Evolutionary conservation across 2,797 vertebrate genomes (phyloP).

Genomic region (Brotula barbata): DNA sequence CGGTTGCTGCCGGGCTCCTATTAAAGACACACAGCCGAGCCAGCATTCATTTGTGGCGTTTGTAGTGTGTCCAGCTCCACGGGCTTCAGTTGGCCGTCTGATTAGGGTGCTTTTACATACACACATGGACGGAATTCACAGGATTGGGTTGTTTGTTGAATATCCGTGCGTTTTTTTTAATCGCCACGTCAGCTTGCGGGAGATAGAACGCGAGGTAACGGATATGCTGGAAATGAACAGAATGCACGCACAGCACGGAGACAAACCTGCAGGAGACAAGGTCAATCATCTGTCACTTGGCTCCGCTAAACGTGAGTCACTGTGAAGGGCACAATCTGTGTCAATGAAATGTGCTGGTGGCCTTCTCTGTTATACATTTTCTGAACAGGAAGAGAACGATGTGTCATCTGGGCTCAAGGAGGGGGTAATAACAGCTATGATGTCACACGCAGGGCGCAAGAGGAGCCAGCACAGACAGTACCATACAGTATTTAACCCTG

Average conservation of each 20-base stretch:
- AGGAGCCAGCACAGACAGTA: conserved; percentile 24
- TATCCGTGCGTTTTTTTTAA: too few species aligned
- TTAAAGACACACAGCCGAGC: conserved; percentile 1
- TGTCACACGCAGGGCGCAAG: conserved; percentile 25
- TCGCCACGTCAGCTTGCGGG: too few species aligned
- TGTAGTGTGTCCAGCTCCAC: too few species aligned
- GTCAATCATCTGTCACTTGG: conserved; percentile 11
- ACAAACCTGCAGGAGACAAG: conserved; percentile 13
- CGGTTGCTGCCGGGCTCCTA: conserved; percentile 20
- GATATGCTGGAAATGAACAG: too few species aligned
- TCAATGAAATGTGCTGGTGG: not conserved
- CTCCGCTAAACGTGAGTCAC: not conserved
- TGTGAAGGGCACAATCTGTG: not conserved
- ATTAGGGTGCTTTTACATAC: too few species aligned
- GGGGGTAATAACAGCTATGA: conserved; percentile 20
- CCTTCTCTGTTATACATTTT: not conserved
- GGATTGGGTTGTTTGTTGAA: too few species aligned
- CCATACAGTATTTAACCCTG: conserved; percentile 21
- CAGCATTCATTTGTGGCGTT: too few species aligned
- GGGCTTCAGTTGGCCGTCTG: too few species aligned
- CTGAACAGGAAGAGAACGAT: not conserved
- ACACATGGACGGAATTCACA: too few species aligned
- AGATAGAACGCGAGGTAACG: too few species aligned
- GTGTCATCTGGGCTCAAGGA: conserved; percentile 8
- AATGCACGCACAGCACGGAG: conserved; percentile 14